Base-by-base conservation (phyloP, 2,797 vertebrate species). In the Hyperoplus immaculatus region DNA sequence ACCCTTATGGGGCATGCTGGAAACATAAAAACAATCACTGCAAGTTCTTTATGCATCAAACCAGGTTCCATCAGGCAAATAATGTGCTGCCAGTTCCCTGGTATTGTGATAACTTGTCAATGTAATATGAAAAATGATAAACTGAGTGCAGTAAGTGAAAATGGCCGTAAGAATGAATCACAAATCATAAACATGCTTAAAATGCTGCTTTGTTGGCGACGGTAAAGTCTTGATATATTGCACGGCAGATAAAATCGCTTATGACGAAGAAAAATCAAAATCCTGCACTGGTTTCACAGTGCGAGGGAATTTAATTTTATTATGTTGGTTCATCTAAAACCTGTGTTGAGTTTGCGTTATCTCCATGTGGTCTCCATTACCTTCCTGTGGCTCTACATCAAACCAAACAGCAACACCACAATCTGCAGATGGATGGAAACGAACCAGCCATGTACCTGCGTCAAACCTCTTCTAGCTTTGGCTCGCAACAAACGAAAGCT, bases 351-450 rank as follows among this genome's bases (percentile, higher is more conserved):
- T 63, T 62, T 77, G 15, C 59, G 63, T 64, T 13, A 76, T 38
- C 58, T 47, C 75, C 90, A 94, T 85, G 87, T 94, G 94, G 67
- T 90, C 87, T 57, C 66, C 21, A 90, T 93, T 90, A 89, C 80
- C 91, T 90, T 77, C n/a, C 75, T 38, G 47, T 82, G 84, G 89
- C 84, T 71, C 76, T 7, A 36, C 81, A 89, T 91, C 91, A 90
- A 83, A 85, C 55, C 47, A 65, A 81, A 68, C 13, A 36, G 39
- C 63, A 1, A 84, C 84, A 88, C 75, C 76, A 92, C 12, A 8
- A 56, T 63, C 12, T 43, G 6, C 79, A 51, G 61, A 69, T 71
- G 64, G 65, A 77, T 42, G 66, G 42, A 41, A 56, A 58, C 21
- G 49, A 86, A 86, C 74, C 70, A 67, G 29, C 9, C 69, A 29